Base-by-base conservation (phyloP, 2,113 vertebrate species). In the Taurulus bubalis region DNA sequence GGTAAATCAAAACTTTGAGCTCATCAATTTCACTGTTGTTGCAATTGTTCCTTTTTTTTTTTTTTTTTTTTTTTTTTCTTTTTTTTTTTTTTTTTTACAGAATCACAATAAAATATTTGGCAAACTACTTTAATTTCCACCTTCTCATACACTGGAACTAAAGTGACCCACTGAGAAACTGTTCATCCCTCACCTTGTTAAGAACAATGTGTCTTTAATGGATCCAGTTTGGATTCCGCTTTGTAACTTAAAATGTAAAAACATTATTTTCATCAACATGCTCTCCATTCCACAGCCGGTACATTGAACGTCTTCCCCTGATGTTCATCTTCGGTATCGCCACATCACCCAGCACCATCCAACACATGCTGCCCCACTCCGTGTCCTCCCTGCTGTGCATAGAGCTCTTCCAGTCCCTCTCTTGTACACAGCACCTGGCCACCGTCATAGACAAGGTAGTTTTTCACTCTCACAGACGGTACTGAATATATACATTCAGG, bases 301-400 rank as follows among this genome's bases (percentile, higher is more conserved):
- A 98, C 90, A 91, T 96, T 42, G 93, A 85, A 68, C 95, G 95
- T 75, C 95, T 99, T 68, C 98, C 98, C 16, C 90, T 99, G 59
- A 94, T 96, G 82, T 95, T 99, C 78, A 90, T 99, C 92, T 98
- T 99, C 89, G 98, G 98, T 75, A 98, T 99, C 0, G 98, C 98
- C 83, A 99, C 98, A 0, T 98, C 98, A 70, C 97, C 97, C 75
- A 95, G 97, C 93, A 96, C 97, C 89, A 95, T 99, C 91, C 98
- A 98, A 85, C 96, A 95, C 64, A 94, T 98, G 85, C 95, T 99
- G 85, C 96, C 98, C 81, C 97, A 98, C 86, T 97, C 98, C 0
- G 96, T 99, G 45, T 98, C 97, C 32, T 98, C 98, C 80, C 92
- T 98, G 79, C 94, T 99, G 67, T 98, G 98, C 81, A 96, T 99